These are phyloP conservation scores for Buphagus erythrorhynchus DNA, from an alignment of 2,797 vertebrate genomes.

Conservation along the genomic window DNA sequence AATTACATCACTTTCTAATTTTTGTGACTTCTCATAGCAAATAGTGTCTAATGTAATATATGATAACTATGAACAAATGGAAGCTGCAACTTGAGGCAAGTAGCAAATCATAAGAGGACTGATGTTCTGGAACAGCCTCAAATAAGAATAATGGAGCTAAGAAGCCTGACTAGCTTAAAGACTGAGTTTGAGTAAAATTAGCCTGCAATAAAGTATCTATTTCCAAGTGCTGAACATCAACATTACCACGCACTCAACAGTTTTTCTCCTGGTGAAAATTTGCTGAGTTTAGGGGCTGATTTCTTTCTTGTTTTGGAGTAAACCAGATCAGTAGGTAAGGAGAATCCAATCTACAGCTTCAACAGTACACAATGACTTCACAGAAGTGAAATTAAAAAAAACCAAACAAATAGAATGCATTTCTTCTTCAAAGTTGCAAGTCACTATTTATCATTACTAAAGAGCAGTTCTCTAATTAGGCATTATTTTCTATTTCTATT, in stretches of 20 bases:
- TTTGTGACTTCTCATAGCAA: not conserved
- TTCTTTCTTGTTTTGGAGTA: not conserved
- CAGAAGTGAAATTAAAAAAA: not conserved
- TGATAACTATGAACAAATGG: not conserved
- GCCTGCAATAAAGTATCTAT: not conserved
- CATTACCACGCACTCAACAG: not conserved
- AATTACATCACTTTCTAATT: not conserved
- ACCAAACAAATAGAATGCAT: not conserved
- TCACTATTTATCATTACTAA: not conserved
- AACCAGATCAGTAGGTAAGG: not conserved
- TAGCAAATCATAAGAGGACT: not conserved
- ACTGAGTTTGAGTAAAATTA: not conserved
- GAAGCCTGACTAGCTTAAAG: not conserved
- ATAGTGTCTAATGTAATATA: not conserved
- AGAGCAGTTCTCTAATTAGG: not conserved
- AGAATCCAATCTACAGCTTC: not conserved
- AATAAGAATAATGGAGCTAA: not conserved
- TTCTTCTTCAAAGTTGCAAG: not conserved
- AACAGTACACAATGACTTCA: not conserved
- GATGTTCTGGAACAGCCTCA: not conserved
- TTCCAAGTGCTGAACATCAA: not conserved
- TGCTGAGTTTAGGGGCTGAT: not conserved
- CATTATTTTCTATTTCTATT: not conserved
- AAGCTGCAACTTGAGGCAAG: not conserved
- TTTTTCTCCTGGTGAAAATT: not conserved